Conservation (phyloP, 2,113 vertebrate species). For the Scytalopus superciliaris region DNA sequence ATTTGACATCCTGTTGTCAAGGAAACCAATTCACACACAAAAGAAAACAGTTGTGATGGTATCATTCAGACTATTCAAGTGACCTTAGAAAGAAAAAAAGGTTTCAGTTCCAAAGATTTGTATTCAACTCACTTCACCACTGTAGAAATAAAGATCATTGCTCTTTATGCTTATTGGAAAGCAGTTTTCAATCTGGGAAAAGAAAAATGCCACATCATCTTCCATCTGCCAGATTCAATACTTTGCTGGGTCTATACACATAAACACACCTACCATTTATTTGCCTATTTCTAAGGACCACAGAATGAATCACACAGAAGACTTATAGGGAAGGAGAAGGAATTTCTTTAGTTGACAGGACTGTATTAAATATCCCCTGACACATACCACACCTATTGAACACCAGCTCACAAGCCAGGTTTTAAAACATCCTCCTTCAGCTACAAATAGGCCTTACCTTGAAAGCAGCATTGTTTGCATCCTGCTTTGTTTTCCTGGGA, state of each 20-base stretch:
- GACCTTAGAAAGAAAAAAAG: conserved; percentile 68
- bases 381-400: not conserved
- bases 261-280: conserved; percentile 19
- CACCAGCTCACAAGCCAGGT: not conserved
- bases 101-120: conserved; percentile 56
- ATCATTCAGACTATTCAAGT: conserved; percentile 72
- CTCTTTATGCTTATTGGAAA: conserved; percentile 66
- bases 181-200: conserved; percentile 46
- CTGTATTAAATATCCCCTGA: not conserved
- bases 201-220: conserved; percentile 50
- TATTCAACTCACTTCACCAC: conserved; percentile 52
- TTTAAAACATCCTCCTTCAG: not conserved
- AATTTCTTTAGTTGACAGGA: not conserved
- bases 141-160: conserved; percentile 59
- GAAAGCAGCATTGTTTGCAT: not conserved
- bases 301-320: not conserved
- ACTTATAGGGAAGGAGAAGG: not conserved
- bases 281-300: not conserved
- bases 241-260: not conserved
- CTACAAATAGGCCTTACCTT: not conserved
- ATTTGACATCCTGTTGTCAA: conserved; percentile 75
- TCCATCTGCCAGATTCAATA: conserved; percentile 38
- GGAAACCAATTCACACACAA: conserved; percentile 73
- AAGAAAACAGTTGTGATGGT: conserved; percentile 68
- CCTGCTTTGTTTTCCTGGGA: not conserved